phyloP scores from a whole-genome alignment of 2,797 vertebrate species.

The Lemur catta region DNA sequence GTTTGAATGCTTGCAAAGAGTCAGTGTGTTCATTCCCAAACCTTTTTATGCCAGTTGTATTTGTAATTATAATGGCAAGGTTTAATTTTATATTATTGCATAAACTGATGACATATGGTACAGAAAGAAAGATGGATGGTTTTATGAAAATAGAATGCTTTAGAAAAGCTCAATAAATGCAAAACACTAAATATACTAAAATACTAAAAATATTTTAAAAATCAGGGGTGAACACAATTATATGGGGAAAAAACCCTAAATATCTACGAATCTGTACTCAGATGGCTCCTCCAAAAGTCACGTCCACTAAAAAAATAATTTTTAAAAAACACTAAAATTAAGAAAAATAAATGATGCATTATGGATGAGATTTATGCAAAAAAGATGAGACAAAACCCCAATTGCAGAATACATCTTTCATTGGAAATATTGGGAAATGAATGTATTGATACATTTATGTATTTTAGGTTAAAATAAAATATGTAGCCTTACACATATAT shows the following conservation, averaged over 20 bases:
- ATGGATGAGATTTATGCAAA: not conserved
- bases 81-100: not conserved
- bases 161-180: not conserved
- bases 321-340: not conserved
- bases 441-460: not conserved
- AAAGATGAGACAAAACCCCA: not conserved
- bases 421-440: not conserved
- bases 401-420: not conserved
- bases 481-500: not conserved
- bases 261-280: not conserved
- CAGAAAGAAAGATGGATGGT: not conserved
- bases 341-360: not conserved
- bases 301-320: not conserved
- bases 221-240: not conserved
- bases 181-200: not conserved
- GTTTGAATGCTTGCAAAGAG: not conserved
- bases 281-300: not conserved
- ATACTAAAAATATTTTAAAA: not conserved
- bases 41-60: not conserved
- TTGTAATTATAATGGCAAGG: not conserved
- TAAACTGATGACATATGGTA: not conserved
- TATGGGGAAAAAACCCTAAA: not conserved
- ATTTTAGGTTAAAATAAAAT: not conserved
- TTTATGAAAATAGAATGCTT: not conserved
- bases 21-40: not conserved